These are phyloP conservation scores for Augiades crinisus DNA, from an alignment of 2,888 invertebrate genomes.

Conservation along the genomic window DNA sequence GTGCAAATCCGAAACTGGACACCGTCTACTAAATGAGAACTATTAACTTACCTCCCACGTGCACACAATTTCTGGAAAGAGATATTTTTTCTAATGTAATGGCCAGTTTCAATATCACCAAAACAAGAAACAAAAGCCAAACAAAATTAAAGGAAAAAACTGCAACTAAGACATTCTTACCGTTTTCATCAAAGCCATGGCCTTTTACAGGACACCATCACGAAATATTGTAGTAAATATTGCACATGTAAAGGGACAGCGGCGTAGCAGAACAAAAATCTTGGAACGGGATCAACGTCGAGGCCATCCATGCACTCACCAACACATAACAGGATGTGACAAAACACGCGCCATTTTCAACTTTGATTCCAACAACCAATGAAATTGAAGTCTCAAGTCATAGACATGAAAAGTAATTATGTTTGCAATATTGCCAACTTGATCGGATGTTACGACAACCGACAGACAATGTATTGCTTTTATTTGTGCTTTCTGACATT, in stretches of 20 bases:
- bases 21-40: constrained; percentile 61
- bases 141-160: constrained; percentile 62
- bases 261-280: constrained; percentile 58
- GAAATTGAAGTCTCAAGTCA: constrained; percentile 39
- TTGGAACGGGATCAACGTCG: constrained; percentile 69
- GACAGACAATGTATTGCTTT: background rate
- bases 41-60: constrained; percentile 78
- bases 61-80: constrained; percentile 80
- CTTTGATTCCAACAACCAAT: constrained; percentile 51
- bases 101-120: constrained; percentile 81
- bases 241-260: constrained; percentile 59
- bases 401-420: constrained; percentile 39
- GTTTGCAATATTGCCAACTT: constrained; percentile 40
- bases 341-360: constrained; percentile 72
- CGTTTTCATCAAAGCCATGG: constrained; percentile 83
- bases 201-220: constrained; percentile 80
- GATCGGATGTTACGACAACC: constrained; percentile 38
- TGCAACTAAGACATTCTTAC: constrained; percentile 64
- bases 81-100: constrained; percentile 82
- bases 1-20: constrained; percentile 61
- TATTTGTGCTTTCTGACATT: no score
- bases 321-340: constrained; percentile 78
- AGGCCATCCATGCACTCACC: constrained; percentile 67
- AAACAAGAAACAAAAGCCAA: constrained; percentile 82
- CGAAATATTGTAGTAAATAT: constrained; percentile 70